These are phyloP conservation scores for Hipparchia semele DNA, from an alignment of 2,888 invertebrate species.

Conservation along the genomic window DNA sequence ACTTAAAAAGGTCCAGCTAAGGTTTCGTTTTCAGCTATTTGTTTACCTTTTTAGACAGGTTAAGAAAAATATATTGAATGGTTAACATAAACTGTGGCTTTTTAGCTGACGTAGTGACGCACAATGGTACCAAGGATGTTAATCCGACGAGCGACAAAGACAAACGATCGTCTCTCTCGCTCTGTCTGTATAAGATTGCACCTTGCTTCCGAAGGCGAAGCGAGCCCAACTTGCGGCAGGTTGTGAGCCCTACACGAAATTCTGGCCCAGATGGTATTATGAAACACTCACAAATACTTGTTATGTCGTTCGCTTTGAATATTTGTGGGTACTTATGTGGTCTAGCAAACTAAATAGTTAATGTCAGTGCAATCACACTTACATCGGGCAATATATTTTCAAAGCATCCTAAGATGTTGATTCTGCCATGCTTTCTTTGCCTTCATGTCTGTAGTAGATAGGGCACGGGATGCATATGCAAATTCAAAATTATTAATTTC, in stretches of 20 bases:
- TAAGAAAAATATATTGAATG: background rate
- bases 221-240: conserved; percentile 11
- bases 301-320: conserved; percentile 11
- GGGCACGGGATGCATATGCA: no score
- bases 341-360: no score
- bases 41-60: no score
- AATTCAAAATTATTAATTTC: no score
- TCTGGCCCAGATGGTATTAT: conserved; percentile 6
- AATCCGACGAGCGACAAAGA: background rate
- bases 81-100: conserved; percentile 19
- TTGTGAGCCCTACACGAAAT: background rate
- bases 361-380: no score
- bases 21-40: no score
- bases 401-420: no score
- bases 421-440: no score
- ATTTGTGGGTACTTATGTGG: background rate
- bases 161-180: conserved; percentile 16
- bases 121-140: conserved; percentile 21
- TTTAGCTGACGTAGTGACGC: conserved; percentile 2
- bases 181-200: conserved; percentile 20
- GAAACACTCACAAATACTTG: background rate
- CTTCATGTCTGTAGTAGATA: no score
- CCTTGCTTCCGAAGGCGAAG: conserved; percentile 22
- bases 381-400: no score
- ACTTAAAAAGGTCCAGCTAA: no score